Conservation (phyloP, 2,888 invertebrate species). For the Serrognathus titanus region DNA sequence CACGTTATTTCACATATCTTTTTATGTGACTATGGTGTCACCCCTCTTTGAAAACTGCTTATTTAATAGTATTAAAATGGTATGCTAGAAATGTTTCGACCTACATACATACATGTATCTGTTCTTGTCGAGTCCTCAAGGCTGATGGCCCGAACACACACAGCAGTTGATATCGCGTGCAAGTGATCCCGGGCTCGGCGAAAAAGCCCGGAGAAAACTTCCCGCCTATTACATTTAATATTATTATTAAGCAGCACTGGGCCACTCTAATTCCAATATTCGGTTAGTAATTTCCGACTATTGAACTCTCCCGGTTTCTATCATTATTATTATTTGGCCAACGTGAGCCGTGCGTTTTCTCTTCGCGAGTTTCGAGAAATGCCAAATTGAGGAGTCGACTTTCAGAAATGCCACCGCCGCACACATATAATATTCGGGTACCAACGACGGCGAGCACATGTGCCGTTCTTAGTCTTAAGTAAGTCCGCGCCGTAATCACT, state of each 20-base stretch:
- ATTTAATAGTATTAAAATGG: too few species aligned
- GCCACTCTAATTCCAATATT: constrained; percentile 1
- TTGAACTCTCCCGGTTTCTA: constrained; percentile 16
- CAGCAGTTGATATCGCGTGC: constrained; percentile 2
- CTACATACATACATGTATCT: too few species aligned
- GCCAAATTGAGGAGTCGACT: constrained; percentile 2
- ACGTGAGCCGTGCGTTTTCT: constrained; percentile 8
- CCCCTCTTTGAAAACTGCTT: too few species aligned
- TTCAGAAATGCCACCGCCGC: background rate
- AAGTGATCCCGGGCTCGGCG: background rate
- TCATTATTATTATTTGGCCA: constrained; percentile 20
- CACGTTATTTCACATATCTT: too few species aligned
- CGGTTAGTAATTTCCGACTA: constrained; percentile 7
- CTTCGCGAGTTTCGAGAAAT: constrained; percentile 10
- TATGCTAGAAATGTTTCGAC: too few species aligned
- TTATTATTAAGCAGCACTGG: constrained; percentile 3
- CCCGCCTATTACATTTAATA: constrained; percentile 3
- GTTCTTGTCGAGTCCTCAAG: background rate
- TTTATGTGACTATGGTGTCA: too few species aligned
- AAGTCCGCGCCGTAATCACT: background rate
- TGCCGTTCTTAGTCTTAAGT: background rate
- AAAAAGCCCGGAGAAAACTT: constrained; percentile 2
- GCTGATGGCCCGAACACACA: constrained; percentile 1
- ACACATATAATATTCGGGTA: background rate
- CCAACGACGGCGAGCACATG: background rate